Evolutionary conservation across 1,140 invertebrate genomes (phyloP).

Genomic region (honey bee (Apis mellifera)): Amel_HAv3.1 CM009936.2:5267001-5267500

Average conservation of each 20-base stretch:
- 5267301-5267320: background rate
- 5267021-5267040: background rate
- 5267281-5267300: background rate
- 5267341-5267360: background rate
- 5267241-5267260: background rate
- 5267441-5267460: no score
- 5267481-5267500: no score
- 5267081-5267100: background rate
- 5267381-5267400: background rate
- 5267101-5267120: background rate
- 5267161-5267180: background rate
- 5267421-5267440: background rate
- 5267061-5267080: background rate
- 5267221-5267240: background rate
- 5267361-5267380: background rate
- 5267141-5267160: background rate
- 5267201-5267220: background rate
- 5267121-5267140: background rate
- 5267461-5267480: no score
- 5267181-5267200: background rate
- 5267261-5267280: background rate
- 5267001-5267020: background rate
- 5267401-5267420: background rate
- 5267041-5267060: background rate
- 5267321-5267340: background rate